Percentiles rank a stretch among this genome's conserved stretches.
phyloP scores from a whole-genome alignment of 2,888 invertebrate genomes.

The Hesperia comma region DNA sequence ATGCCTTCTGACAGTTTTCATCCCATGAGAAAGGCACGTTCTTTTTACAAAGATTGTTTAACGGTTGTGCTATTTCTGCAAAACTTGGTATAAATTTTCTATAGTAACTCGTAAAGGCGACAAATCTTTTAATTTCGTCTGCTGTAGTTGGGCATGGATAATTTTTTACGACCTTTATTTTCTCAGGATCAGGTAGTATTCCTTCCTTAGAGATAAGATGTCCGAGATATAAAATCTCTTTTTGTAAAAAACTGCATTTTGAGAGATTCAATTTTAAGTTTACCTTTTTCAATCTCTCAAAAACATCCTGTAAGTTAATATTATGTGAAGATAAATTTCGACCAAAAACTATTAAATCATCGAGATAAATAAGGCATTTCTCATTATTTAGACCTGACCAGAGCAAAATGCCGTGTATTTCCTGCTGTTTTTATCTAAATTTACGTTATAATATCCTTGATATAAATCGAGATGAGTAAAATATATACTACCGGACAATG shows the following conservation, averaged over 20 bases:
- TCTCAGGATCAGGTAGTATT: too few species aligned
- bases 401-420: neutral
- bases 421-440: neutral
- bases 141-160: constrained; percentile 31
- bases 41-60: constrained; percentile 37
- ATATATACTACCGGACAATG: constrained; percentile 1
- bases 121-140: constrained; percentile 31
- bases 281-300: constrained; percentile 15
- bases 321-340: constrained; percentile 26
- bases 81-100: too few species aligned
- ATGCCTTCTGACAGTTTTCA: constrained; percentile 33
- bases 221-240: constrained; percentile 33
- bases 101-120: constrained; percentile 32
- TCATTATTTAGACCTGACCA: constrained; percentile 34
- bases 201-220: constrained; percentile 33
- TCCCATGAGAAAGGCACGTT: constrained; percentile 31
- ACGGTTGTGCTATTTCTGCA: constrained; percentile 19
- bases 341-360: constrained; percentile 23
- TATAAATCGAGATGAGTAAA: neutral
- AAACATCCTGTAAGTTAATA: constrained; percentile 23
- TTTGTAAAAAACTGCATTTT: constrained; percentile 33
- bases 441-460: neutral
- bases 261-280: constrained; percentile 15
- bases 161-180: constrained; percentile 32
- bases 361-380: constrained; percentile 27